Evolutionary conservation across 2,888 invertebrate species (phyloP).

Genomic region (Criorhina ranunculi): DNA sequence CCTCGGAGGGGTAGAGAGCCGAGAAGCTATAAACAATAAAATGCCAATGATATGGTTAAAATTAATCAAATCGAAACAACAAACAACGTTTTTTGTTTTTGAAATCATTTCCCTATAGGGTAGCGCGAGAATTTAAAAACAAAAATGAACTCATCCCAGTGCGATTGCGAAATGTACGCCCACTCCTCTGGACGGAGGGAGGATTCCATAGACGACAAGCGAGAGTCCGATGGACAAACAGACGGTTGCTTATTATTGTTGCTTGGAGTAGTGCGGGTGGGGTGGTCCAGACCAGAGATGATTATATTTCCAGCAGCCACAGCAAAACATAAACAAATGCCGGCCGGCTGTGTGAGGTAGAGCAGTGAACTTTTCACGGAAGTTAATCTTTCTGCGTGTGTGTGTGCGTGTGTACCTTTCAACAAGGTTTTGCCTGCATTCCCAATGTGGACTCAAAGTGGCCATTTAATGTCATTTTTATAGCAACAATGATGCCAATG

Average conservation of each 20-base stretch:
- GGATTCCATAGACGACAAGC: too few relatives aligned
- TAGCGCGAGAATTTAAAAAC: background rate
- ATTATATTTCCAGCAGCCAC: slow-evolving; percentile 51
- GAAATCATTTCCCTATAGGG: slow-evolving; percentile 45
- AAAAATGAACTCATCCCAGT: slow-evolving; percentile 16
- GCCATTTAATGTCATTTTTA: too few relatives aligned
- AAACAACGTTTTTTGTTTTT: slow-evolving; percentile 7
- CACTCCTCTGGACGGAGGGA: slow-evolving; percentile 17
- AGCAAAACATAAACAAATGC: slow-evolving; percentile 37
- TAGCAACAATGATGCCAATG: too few relatives aligned
- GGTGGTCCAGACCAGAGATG: slow-evolving; percentile 31
- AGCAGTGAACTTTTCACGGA: slow-evolving; percentile 49
- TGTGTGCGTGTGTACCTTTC: background rate
- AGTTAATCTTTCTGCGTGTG: slow-evolving; percentile 5
- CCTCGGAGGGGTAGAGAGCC: background rate
- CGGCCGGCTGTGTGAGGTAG: slow-evolving; percentile 10
- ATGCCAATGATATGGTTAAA: slow-evolving; percentile 1
- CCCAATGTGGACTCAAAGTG: too few relatives aligned
- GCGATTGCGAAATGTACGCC: slow-evolving; percentile 27
- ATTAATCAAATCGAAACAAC: slow-evolving; percentile 44
- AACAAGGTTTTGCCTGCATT: slow-evolving; percentile 31
- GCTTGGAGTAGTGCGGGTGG: slow-evolving; percentile 25
- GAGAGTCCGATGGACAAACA: background rate
- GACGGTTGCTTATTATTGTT: slow-evolving; percentile 27
- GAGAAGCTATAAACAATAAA: background rate